Evolutionary conservation across 64 coral and sea anemone species (phyloP), one percentile per base, ranked within the genome.

Genomic region (Stichodactyla mertensii): DNA sequence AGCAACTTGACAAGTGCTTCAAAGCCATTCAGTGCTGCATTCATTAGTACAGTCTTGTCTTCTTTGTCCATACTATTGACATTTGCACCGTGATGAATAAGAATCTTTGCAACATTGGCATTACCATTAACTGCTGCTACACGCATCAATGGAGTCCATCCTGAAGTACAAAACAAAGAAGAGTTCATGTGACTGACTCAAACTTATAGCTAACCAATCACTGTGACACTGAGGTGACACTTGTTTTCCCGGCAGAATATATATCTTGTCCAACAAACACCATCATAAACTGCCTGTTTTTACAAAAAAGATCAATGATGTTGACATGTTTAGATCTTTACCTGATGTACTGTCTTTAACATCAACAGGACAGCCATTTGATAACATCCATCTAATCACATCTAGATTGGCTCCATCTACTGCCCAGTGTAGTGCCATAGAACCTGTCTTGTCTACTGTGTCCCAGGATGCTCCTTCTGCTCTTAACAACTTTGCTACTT

Each of bases 261-360:
- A 45, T 2, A 45, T 45, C 1, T 45, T 45, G 36, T 45, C 36
- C 36, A 1, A 45, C 36, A 45, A 45, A 45, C 36, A 45, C 36
- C 1, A 45, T 45, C 36, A 45, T 45, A 45, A 45, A 45, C 36
- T 45, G 3, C 36, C 36, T 45, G 36, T 45, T 45, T 45, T 45
- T 45, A 2, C 36, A 45, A 3, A 45, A 45, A 45, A 45, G 1
- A 45, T 45, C 36, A 45, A 45, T 45, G 36, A 45, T 45, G 36
- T 45, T 45, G 36, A 45, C 36, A 45, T 45, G 36, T 45, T 45
- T 45, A 45, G 36, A 45, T 2, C 36, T 45, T 45, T 59, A 98
- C 96, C 96, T 98, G 96, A 92, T 22, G 92, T 98, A 80, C 90
- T 84, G 89, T 98, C 96, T 90, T 98, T 98, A 13, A 92, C 78